Conservation (phyloP, 2,888 invertebrate genomes). For the Mythimna albipuncta region DNA sequence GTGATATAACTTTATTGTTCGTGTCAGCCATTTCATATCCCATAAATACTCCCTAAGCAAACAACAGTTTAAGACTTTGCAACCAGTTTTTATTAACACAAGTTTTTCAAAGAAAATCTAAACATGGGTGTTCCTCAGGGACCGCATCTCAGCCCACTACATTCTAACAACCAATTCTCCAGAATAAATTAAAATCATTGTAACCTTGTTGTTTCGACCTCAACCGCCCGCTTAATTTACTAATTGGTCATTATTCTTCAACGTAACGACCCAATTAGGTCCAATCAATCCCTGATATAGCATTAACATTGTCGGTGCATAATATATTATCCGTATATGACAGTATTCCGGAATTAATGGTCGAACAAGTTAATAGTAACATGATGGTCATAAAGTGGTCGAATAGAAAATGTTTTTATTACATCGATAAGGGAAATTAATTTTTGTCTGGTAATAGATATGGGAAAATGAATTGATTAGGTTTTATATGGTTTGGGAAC, state of each 20-base stretch:
- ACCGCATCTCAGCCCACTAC: constrained; percentile 60
- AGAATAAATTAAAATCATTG: constrained; percentile 74
- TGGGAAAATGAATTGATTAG: constrained; percentile 36
- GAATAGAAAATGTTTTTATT: constrained; percentile 75
- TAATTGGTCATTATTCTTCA: constrained; percentile 87
- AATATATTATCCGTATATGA: constrained; percentile 79
- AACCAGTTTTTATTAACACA: background rate
- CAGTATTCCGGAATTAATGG: constrained; percentile 77
- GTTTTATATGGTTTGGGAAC: constrained; percentile 17
- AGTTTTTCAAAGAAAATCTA: constrained; percentile 1
- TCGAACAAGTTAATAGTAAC: constrained; percentile 72
- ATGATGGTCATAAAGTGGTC: constrained; percentile 72
- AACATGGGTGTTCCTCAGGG: constrained; percentile 68
- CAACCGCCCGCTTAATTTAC: constrained; percentile 82
- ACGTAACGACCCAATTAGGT: constrained; percentile 86
- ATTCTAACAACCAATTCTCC: constrained; percentile 60
- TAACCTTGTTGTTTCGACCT: constrained; percentile 76
- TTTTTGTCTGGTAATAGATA: constrained; percentile 67
- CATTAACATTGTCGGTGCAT: constrained; percentile 80
- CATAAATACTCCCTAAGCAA: background rate
- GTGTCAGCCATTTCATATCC: background rate
- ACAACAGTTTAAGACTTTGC: background rate
- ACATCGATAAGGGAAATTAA: constrained; percentile 73
- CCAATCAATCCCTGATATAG: constrained; percentile 86
- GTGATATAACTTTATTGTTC: background rate